phyloP scores from a whole-genome alignment of 1,140 invertebrate genomes.

The Pseudomyrmex pallidus region DNA sequence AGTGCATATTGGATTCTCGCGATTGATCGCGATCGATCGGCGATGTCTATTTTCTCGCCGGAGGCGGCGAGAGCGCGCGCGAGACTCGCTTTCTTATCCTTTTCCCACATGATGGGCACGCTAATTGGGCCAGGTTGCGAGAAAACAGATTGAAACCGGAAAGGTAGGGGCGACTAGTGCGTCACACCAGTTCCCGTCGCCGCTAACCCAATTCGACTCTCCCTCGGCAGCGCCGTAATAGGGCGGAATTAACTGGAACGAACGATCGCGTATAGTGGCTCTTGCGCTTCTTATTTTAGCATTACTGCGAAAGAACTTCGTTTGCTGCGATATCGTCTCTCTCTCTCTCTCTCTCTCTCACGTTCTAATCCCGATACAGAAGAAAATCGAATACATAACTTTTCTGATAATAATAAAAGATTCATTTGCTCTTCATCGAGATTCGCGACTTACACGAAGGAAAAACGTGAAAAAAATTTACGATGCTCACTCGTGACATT shows the following conservation, averaged over 20 bases:
- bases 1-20: conserved; percentile 54
- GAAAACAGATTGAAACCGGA: conserved; percentile 65
- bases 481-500: conserved; percentile 42
- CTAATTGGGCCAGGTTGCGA: conserved; percentile 64
- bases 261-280: neutral
- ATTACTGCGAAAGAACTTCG: neutral
- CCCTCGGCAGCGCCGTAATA: conserved; percentile 54
- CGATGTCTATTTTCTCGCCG: conserved; percentile 6
- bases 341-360: neutral
- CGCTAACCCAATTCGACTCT: conserved; percentile 67
- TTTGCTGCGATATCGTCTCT: neutral
- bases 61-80: neutral
- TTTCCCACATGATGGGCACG: conserved; percentile 38
- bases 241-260: conserved; percentile 61
- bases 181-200: conserved; percentile 55
- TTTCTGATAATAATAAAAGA: conserved; percentile 44
- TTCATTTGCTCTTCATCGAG: conserved; percentile 16
- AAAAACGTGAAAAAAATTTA: conserved; percentile 8
- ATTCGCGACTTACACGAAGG: neutral
- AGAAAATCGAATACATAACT: conserved; percentile 18
- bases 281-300: conserved; percentile 44
- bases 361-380: neutral
- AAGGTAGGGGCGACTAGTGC: conserved; percentile 41
- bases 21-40: conserved; percentile 58
- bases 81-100: conserved; percentile 28